Percentiles rank a stretch among this genome's conserved stretches.
phyloP scores from a whole-genome alignment of 2,888 invertebrate genomes.

The Cheilosia vulpina region DNA sequence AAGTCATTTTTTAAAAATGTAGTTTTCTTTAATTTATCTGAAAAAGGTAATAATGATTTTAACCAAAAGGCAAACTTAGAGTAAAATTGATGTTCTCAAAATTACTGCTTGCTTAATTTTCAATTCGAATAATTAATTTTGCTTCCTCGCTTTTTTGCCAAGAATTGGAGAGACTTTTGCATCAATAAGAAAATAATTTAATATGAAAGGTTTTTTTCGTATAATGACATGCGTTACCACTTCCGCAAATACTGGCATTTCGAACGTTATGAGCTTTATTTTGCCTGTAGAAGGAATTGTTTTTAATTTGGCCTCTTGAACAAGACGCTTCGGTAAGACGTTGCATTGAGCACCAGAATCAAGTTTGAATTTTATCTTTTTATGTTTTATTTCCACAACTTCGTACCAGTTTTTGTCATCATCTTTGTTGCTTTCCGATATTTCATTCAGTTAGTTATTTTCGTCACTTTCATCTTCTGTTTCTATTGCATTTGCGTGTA shows the following conservation, averaged over 20 bases:
- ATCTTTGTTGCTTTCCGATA: slow-evolving; percentile 18
- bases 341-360: slow-evolving; percentile 48
- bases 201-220: too few species aligned
- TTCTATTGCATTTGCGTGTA: slow-evolving; percentile 17
- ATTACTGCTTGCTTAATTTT: too few species aligned
- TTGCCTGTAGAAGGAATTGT: slow-evolving; percentile 7
- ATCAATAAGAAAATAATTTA: background rate
- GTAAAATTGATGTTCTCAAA: too few species aligned
- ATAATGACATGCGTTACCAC: too few species aligned
- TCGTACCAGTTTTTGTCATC: slow-evolving; percentile 31
- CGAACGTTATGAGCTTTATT: background rate
- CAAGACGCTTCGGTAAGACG: slow-evolving; percentile 10
- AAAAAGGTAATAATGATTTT: too few species aligned
- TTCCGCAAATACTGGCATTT: too few species aligned
- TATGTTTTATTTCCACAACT: slow-evolving; percentile 15
- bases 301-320: background rate
- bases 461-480: slow-evolving; percentile 24
- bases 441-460: slow-evolving; percentile 18
- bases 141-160: too few species aligned
- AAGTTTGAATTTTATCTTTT: slow-evolving; percentile 9
- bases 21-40: too few species aligned
- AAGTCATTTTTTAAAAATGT: too few species aligned
- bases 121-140: too few species aligned
- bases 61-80: too few species aligned
- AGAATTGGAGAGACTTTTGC: too few species aligned